phyloP scores from a whole-genome alignment of 2,113 vertebrate species.

The Petroica traversi region DNA sequence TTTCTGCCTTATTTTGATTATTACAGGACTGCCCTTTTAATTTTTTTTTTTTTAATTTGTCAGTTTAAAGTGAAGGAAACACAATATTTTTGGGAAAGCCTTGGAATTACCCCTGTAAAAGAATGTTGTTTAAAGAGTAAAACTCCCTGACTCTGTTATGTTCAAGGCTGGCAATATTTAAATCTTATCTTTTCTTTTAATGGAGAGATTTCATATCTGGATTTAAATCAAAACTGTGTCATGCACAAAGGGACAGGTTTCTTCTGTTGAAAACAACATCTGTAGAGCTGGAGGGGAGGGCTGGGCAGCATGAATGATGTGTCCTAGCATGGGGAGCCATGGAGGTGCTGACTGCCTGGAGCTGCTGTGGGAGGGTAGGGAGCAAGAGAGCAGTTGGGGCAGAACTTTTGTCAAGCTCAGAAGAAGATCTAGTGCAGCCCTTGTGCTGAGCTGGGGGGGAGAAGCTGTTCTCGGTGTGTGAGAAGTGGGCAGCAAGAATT shows the following conservation, averaged over 20 bases:
- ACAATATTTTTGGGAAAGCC: background rate
- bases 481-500: background rate
- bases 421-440: background rate
- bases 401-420: background rate
- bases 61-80: background rate
- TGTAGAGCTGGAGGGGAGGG: background rate
- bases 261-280: background rate
- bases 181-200: background rate
- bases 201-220: background rate
- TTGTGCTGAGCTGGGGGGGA: background rate
- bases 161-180: background rate
- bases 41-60: background rate
- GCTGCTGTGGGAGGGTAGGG: background rate
- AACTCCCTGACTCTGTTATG: background rate
- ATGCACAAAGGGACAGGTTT: background rate
- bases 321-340: background rate
- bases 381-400: background rate
- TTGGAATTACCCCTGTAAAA: background rate
- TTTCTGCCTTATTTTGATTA: background rate
- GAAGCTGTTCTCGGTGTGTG: background rate
- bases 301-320: background rate
- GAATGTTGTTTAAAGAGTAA: background rate
- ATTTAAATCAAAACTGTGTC: background rate
- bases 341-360: background rate
- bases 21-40: background rate